Evolutionary conservation across 1,140 invertebrate species (phyloP), one percentile per base, ranked within the genome.

Genomic region (Nephila pilipes): DNA sequence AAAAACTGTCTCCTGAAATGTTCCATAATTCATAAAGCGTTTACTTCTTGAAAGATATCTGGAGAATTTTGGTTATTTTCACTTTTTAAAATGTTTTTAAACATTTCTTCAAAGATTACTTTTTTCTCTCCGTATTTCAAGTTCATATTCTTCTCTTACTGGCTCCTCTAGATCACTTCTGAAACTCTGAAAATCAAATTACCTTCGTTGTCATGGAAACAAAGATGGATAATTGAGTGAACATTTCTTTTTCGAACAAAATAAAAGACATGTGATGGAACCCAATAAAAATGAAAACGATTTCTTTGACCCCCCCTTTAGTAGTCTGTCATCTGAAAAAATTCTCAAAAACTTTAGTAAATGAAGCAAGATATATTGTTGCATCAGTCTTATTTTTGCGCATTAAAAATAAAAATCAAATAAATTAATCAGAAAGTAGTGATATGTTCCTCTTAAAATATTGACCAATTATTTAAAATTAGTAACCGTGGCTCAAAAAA

Each of bases 171-270:
- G 16, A 14, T 75, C 29, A 20, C 69, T 75, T 75, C 69, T 75
- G 20, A 32, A 32, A 22, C 69, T 75, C 32, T 75, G 46, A 46
- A 75, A 75, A 75, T 75, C 69, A 75, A 75, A 18, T 75, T 75
- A 75, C 29, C 16, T 75, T 75, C 69, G 32, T 75, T 75, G 69
- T 32, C 69, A 36, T 75, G 32, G 32, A 6, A 75, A 75, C 69
- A 75, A 16, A 75, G 65, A 32, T 75, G 29, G 69, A 18, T 75
- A 75, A 75, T 75, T 75, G 29, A 36, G 29, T 32, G 29, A 8
- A 20, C 32, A 5, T 75, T 75, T 75, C 69, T 75, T 22, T 75
- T 75, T 36, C 69, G 1, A 75, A 75, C 29, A 75, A 75, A 75
- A 25, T 75, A 75, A 75, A 69, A 29, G 3, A 18, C 29, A 75